Evolutionary conservation across 2,113 vertebrate genomes (phyloP).

Genomic region (Periophthalmodon schlosseri): DNA sequence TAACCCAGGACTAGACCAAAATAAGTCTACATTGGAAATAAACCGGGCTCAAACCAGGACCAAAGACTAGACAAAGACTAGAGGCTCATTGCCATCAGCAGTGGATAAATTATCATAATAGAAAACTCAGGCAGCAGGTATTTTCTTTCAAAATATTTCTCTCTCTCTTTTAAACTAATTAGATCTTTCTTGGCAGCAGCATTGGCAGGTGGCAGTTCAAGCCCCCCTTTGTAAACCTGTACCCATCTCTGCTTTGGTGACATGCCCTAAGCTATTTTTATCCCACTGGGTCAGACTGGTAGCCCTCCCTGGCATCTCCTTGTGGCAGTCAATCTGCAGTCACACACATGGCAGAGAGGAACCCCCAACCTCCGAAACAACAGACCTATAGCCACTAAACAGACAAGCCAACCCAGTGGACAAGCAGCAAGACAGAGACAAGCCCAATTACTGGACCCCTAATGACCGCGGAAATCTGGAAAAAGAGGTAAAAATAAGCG

Average conservation of each 20-base stretch:
- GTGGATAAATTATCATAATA: not conserved
- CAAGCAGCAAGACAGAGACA: slow-evolving; percentile 13
- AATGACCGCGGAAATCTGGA: slow-evolving; percentile 31
- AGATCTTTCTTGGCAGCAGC: not conserved
- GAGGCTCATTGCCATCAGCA: not conserved
- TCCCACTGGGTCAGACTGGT: slow-evolving; percentile 38
- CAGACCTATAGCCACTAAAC: slow-evolving; percentile 14
- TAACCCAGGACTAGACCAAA: not conserved
- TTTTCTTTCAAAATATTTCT: not conserved
- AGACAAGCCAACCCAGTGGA: not conserved
- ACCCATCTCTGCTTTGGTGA: slow-evolving; percentile 7
- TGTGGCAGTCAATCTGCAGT: slow-evolving; percentile 58
- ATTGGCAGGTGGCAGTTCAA: slow-evolving; percentile 4
- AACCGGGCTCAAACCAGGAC: not conserved
- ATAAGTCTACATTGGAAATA: not conserved
- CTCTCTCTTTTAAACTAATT: not conserved
- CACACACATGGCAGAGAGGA: slow-evolving; percentile 9
- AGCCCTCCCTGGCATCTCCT: slow-evolving; percentile 38
- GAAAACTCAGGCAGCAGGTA: not conserved
- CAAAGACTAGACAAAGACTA: no score
- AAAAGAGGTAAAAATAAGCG: slow-evolving; percentile 3
- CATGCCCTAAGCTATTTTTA: slow-evolving; percentile 58
- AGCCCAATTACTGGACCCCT: slow-evolving; percentile 45
- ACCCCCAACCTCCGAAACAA: slow-evolving; percentile 18
- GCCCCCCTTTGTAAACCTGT: not conserved